Evolutionary conservation across 1,140 invertebrate species (phyloP).

Genomic region (Theocolax elegans): DNA sequence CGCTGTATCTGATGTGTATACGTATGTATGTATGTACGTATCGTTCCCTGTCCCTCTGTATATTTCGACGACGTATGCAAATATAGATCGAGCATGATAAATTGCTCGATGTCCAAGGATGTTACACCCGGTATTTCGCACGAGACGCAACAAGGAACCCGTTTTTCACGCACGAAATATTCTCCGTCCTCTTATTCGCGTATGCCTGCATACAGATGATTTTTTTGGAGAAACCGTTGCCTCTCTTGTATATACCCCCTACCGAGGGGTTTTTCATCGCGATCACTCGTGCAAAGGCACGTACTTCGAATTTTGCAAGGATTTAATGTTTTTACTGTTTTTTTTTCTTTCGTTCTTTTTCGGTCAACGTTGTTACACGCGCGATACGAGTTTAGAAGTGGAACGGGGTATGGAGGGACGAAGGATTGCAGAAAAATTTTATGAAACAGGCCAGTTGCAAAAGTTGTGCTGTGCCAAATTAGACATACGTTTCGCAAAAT

Average conservation of each 20-base stretch:
- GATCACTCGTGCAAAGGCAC: constrained; percentile 17
- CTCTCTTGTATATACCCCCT: background rate
- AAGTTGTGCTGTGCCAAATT: no score
- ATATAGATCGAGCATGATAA: constrained; percentile 69
- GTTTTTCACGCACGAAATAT: constrained; percentile 9
- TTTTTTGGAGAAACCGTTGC: constrained; percentile 9
- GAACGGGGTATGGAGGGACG: no score
- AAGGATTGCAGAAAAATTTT: no score
- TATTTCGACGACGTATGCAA: constrained; percentile 69
- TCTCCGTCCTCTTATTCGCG: constrained; percentile 1
- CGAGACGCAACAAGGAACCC: constrained; percentile 47
- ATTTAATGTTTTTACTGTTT: no score
- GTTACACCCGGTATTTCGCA: constrained; percentile 62
- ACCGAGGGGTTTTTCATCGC: constrained; percentile 11
- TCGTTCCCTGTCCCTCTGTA: no score
- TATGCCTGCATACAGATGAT: background rate
- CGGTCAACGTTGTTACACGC: no score
- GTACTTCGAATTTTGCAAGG: constrained; percentile 8
- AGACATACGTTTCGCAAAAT: no score
- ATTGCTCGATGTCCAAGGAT: constrained; percentile 67
- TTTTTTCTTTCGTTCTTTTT: no score
- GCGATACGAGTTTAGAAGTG: no score
- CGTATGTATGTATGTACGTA: no score
- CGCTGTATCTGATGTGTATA: constrained; percentile 66
- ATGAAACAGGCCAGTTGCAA: no score